Base-by-base conservation (phyloP, 92 coral and sea anemone genomes). In the Epizoanthus fatuus region DNA sequence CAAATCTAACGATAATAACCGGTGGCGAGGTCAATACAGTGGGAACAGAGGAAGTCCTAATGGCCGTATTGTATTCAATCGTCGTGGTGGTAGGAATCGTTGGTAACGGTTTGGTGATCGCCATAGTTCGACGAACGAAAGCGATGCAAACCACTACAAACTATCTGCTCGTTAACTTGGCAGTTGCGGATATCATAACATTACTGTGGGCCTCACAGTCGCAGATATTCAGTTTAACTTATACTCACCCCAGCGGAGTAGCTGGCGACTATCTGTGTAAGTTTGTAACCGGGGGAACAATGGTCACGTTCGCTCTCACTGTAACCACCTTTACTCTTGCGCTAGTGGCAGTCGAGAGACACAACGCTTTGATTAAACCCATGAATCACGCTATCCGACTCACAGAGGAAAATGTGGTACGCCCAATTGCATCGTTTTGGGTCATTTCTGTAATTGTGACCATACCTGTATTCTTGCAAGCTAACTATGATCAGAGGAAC, bases 141-240 rank as follows among this genome's bases (percentile, higher is more conserved):
- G 75, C 87, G n/a, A 84, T 84, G 87, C 87, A 84, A 52, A 84
- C 87, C 1, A 83, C 87, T 5, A 83, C 47, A 44, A 44, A 44
- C 47, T 44, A 44, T 44, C 47, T 44, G 47, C 47, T 84, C 15
- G 1, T 60, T 25, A 84, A 72, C 81, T 45, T 84, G 62, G 81
- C 87, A 4, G 73, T 82, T 14, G 72, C 44, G 10, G 72, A 66
- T 17, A 37, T 66, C 47, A 13, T 66, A 66, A 37, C 47, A 11
- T 37, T 66, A 9, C 10, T 66, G 44, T 66, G 72, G 72, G 72
- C 72, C 47, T 66, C 72, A n/a, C 72, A 66, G 47, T 66, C 72
- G n/a, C 72, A 66, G n/a, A 12, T 66, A 37, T 66, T 66, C 17
- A 37, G 20, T 37, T 44, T 35, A 42, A 3, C n/a, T 14, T 66